These are phyloP conservation scores for Macrophya annulata DNA, from an alignment of 2,888 invertebrate genomes.

Conservation along the genomic window DNA sequence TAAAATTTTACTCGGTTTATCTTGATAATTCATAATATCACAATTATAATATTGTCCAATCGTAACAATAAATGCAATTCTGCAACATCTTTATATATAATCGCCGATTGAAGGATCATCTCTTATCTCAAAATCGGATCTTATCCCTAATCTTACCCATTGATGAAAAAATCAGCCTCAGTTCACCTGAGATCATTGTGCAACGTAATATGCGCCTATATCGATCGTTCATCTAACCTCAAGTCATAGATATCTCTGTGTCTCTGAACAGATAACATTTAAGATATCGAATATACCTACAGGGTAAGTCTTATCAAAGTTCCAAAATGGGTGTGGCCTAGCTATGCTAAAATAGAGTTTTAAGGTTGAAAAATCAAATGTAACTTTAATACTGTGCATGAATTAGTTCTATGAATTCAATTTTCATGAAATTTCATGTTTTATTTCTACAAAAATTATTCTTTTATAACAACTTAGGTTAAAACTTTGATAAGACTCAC, in stretches of 20 bases:
- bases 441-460: too few species aligned
- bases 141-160: background rate
- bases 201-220: background rate
- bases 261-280: background rate
- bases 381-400: too few species aligned
- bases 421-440: too few species aligned
- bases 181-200: conserved; percentile 12
- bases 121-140: background rate
- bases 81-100: background rate
- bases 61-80: background rate
- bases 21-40: background rate
- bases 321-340: too few species aligned
- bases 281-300: background rate
- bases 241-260: background rate
- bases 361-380: too few species aligned
- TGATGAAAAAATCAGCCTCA: background rate
- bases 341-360: too few species aligned
- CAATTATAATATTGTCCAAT: background rate
- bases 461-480: too few species aligned
- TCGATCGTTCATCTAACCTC: background rate
- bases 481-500: too few species aligned
- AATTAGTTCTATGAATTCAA: too few species aligned
- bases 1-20: background rate
- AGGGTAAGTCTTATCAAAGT: too few species aligned
- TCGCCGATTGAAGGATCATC: background rate